phyloP scores from a whole-genome alignment of 92 coral and sea anemone species.

The Muricea muricata region DNA sequence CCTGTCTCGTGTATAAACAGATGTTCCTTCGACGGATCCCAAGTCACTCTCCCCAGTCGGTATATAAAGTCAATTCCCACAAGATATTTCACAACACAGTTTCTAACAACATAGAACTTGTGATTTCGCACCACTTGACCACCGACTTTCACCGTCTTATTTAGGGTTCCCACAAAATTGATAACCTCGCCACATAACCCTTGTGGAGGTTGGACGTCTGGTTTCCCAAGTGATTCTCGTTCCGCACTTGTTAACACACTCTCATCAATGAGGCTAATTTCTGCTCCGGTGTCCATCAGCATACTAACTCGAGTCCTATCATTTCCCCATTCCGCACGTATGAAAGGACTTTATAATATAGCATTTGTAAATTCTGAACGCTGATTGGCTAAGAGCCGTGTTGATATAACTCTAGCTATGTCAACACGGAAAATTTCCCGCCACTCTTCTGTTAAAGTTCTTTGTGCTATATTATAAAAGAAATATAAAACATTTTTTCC shows the following conservation, averaged over 20 bases:
- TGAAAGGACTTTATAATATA: slow-evolving; percentile 15
- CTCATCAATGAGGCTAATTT: slow-evolving; percentile 22
- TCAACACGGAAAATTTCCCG: too few relatives aligned
- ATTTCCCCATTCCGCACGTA: slow-evolving; percentile 23
- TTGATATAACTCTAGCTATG: too few relatives aligned
- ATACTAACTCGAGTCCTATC: neutral
- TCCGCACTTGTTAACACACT: slow-evolving; percentile 14
- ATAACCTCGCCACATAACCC: slow-evolving; percentile 14
- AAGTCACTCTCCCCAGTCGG: slow-evolving; percentile 24
- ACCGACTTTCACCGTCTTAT: slow-evolving; percentile 7
- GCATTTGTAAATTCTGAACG: too few relatives aligned
- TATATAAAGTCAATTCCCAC: slow-evolving; percentile 33
- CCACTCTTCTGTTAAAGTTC: too few relatives aligned
- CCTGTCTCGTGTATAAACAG: slow-evolving; percentile 21
- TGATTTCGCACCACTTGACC: slow-evolving; percentile 31
- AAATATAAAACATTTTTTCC: too few relatives aligned
- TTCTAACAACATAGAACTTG: slow-evolving; percentile 11
- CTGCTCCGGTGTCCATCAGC: slow-evolving; percentile 19
- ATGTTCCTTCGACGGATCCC: slow-evolving; percentile 20
- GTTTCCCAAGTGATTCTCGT: neutral
- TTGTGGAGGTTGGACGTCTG: neutral
- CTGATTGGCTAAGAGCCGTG: too few relatives aligned
- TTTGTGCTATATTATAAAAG: too few relatives aligned
- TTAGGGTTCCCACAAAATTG: slow-evolving; percentile 27
- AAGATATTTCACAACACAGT: slow-evolving; percentile 23